phyloP scores from a whole-genome alignment of 1,140 invertebrate species.

The Pogonomyrmex barbatus region DNA sequence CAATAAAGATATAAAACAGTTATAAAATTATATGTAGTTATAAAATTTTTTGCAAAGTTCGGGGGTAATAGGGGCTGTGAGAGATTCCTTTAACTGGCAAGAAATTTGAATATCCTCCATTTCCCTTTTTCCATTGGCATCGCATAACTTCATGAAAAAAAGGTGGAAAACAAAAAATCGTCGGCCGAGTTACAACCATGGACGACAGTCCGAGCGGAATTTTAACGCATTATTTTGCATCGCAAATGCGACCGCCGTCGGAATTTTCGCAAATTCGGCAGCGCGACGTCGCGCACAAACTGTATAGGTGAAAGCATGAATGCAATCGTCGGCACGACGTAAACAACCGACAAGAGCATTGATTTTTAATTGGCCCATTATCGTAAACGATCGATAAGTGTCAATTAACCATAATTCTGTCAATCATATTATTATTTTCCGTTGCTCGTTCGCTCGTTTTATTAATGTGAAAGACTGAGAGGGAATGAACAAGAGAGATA shows the following conservation, averaged over 20 bases:
- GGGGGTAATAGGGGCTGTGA: background rate
- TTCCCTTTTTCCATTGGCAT: conserved; percentile 39
- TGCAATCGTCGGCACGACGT: conserved; percentile 56
- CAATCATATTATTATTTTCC: conserved; percentile 71
- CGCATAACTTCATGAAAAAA: conserved; percentile 41
- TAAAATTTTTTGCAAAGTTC: conserved; percentile 12
- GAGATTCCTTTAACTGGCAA: conserved; percentile 9
- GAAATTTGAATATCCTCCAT: conserved; percentile 49
- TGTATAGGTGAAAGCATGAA: conserved; percentile 22
- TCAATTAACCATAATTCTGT: conserved; percentile 79
- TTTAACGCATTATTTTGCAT: conserved; percentile 62
- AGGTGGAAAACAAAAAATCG: conserved; percentile 38
- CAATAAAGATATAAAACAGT: background rate
- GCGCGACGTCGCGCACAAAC: conserved; percentile 10
- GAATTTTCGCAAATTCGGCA: conserved; percentile 62
- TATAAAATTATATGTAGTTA: background rate
- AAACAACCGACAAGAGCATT: conserved; percentile 74
- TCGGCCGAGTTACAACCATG: conserved; percentile 47
- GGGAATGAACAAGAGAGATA: background rate
- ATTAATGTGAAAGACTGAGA: conserved; percentile 55
- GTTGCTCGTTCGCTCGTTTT: conserved; percentile 43
- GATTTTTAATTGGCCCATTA: conserved; percentile 78
- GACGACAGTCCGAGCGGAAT: conserved; percentile 53
- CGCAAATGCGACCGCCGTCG: conserved; percentile 50
- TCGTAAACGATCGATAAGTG: conserved; percentile 73